Conservation (phyloP, 1,140 invertebrate genomes). For the Pseudoatta argentina region DNA sequence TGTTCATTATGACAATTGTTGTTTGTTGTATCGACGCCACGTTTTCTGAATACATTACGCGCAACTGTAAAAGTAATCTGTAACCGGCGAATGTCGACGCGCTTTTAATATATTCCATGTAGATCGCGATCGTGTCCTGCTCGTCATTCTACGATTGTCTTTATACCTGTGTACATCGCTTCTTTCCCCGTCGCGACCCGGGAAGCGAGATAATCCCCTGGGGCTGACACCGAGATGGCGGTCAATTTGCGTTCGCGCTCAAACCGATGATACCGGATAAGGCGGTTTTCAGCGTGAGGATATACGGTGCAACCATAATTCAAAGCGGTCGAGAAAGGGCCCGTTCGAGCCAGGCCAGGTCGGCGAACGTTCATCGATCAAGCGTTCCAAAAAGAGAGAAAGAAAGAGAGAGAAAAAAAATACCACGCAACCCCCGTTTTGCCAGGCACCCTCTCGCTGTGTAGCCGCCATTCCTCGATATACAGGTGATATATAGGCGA, state of each 20-base stretch:
- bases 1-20: background rate
- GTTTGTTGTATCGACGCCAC: background rate
- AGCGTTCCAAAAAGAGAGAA: slow-evolving; percentile 30
- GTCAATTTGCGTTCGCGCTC: slow-evolving; percentile 62
- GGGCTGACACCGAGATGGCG: slow-evolving; percentile 14
- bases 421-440: background rate
- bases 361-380: slow-evolving; percentile 67
- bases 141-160: slow-evolving; percentile 37
- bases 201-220: background rate
- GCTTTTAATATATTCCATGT: slow-evolving; percentile 2
- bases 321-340: slow-evolving; percentile 60
- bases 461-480: background rate
- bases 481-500: slow-evolving; percentile 48
- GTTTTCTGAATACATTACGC: slow-evolving; percentile 19
- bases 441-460: background rate
- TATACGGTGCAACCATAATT: slow-evolving; percentile 68
- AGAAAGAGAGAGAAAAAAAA: slow-evolving; percentile 32
- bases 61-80: background rate
- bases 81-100: background rate
- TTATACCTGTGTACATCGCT: slow-evolving; percentile 21
- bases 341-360: slow-evolving; percentile 14
- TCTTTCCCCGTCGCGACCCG: background rate
- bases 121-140: slow-evolving; percentile 24
- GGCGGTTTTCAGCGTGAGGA: slow-evolving; percentile 37
- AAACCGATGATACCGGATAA: slow-evolving; percentile 70